Conservation (phyloP, 1,140 invertebrate genomes). For the Pseudoatta argentina region DNA sequence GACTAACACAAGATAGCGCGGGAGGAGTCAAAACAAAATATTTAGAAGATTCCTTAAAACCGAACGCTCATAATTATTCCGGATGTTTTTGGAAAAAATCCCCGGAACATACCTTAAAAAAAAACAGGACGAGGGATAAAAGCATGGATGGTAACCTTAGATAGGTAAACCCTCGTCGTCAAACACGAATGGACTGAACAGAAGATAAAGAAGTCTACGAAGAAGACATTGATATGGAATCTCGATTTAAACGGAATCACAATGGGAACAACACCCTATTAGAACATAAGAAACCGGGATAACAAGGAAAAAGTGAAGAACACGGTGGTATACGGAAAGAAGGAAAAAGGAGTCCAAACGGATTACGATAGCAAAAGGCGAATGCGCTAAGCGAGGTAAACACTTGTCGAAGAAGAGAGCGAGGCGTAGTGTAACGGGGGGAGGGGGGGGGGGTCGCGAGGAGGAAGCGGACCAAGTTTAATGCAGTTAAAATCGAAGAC, state of each 20-base stretch:
- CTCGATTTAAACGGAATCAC: constrained; percentile 12
- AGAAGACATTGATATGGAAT: constrained; percentile 3
- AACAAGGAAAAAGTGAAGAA: constrained; percentile 27
- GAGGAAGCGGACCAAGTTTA: constrained; percentile 25
- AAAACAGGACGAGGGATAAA: no score
- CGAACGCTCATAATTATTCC: no score
- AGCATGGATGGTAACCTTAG: no score
- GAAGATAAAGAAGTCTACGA: neutral
- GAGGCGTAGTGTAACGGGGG: no score
- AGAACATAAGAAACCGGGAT: constrained; percentile 20
- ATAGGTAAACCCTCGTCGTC: no score
- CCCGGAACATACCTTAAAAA: no score
- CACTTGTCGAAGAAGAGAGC: constrained; percentile 38
- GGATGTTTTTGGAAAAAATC: no score
- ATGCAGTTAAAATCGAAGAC: constrained; percentile 40
- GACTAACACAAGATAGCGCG: no score
- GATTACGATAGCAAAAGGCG: constrained; percentile 23
- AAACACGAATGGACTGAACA: neutral
- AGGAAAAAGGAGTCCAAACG: constrained; percentile 8
- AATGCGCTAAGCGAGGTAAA: constrained; percentile 35
- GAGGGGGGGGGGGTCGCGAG: neutral
- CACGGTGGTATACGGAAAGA: constrained; percentile 5
- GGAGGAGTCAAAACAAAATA: no score
- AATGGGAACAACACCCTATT: constrained; percentile 15
- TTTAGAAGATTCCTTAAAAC: no score